Base-by-base conservation (phyloP, 2,888 invertebrate species). In the Elegia similella region DNA sequence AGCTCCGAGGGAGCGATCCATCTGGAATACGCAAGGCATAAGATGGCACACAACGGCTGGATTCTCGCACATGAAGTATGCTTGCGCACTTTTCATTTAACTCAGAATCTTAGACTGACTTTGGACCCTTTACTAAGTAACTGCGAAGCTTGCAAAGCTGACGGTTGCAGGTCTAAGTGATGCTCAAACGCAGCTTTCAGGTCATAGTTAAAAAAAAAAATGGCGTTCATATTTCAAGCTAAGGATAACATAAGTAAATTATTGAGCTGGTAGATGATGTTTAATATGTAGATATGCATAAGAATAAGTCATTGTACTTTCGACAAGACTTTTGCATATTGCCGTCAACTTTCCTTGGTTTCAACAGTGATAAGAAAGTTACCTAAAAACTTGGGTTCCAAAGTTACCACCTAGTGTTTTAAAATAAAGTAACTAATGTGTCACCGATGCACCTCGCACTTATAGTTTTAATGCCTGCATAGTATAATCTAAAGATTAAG, bases 1-100 rank as follows among this genome's bases (percentile, higher is more conserved):
- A 98, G 98, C 89, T 98, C 98, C 72, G 96, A 98, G 88, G 98
- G 98, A 76, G 98, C 98, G 84, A 98, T 99, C 89, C 96, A 98
- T 89, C 98, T 99, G 92, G 99, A 99, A 94, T 99, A 96, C 94
- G 99, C 99, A 91, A 97, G 98, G 94, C 98, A 97, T 93, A 98
- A 98, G 95, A 98, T 99, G 98, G 97, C 98, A 84, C 92, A 92
- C 92, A 92, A 92, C 88, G 92, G 92, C 86, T 92, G 92, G 92
- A 92, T 91, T 85, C 87, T 87, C 86, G 87, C 88, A 85, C 91
- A 89, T 82, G 90, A 89, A 89, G 89, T 91, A 90, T 87, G 90
- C 86, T 88, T 88, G 86, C 75, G 87, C 86, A 85, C 85, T 68
- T 63, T 60, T 62, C 43, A 56, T 56, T 52, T 17, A 50, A 60